Evolutionary conservation across 2,888 invertebrate genomes (phyloP).

Genomic region (Pasiphila rectangulata): DNA sequence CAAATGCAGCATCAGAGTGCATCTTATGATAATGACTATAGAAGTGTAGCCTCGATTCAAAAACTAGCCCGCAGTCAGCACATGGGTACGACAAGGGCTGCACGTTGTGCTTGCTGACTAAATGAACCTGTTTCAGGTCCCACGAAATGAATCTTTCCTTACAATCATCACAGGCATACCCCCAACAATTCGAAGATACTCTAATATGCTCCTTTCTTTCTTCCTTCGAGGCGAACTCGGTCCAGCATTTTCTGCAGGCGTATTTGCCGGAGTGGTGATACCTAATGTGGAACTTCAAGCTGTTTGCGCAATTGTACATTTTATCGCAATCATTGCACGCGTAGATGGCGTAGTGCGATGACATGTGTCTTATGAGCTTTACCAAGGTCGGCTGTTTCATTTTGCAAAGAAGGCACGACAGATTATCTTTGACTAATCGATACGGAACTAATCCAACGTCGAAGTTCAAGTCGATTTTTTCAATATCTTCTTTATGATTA

Average conservation of each 20-base stretch:
- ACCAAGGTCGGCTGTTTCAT: slow-evolving; percentile 24
- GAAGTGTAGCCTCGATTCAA: slow-evolving; percentile 5
- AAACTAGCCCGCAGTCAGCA: slow-evolving; percentile 9
- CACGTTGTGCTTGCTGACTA: slow-evolving; percentile 35
- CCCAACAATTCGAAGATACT: slow-evolving; percentile 19
- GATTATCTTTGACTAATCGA: slow-evolving; percentile 21
- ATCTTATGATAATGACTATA: slow-evolving; percentile 2
- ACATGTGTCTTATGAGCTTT: slow-evolving; percentile 36
- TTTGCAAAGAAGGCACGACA: slow-evolving; percentile 23
- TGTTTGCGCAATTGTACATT: slow-evolving; percentile 14
- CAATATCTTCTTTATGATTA: slow-evolving; percentile 29
- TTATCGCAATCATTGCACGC: slow-evolving; percentile 36
- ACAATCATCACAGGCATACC: slow-evolving; percentile 25
- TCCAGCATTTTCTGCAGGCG: slow-evolving; percentile 23
- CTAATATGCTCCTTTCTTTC: slow-evolving; percentile 19
- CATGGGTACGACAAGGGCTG: slow-evolving; percentile 8
- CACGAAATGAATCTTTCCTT: slow-evolving; percentile 21
- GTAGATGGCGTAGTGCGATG: slow-evolving; percentile 34
- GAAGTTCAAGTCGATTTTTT: too few relatives aligned
- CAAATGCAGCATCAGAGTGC: slow-evolving; percentile 10
- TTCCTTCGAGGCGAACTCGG: slow-evolving; percentile 15
- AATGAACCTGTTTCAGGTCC: slow-evolving; percentile 22
- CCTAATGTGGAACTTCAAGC: slow-evolving; percentile 16
- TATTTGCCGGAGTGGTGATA: slow-evolving; percentile 20
- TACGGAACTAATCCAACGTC: slow-evolving; percentile 28